Evolutionary conservation across 1,140 invertebrate genomes (phyloP), one percentile per base, ranked within the genome.

Genomic region (Trichonephila inaurata): DNA sequence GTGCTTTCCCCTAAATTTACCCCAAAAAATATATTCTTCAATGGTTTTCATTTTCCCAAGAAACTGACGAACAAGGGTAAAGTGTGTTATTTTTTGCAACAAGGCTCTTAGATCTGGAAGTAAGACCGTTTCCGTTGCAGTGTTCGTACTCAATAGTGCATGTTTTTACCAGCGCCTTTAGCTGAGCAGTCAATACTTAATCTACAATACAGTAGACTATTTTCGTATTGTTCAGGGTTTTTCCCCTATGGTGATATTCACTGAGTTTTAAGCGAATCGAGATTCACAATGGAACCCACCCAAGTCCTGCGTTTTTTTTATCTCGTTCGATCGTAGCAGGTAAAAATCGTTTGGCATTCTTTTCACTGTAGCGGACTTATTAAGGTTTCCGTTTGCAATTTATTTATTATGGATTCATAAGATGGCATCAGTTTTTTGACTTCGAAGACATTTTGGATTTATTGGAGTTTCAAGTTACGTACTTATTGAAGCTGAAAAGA

Each of bases 341-440:
- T 86, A 87, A 92, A 92, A 85, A 87, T 44, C 69, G 69, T 51
- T 92, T 93, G 92, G 51, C 69, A 89, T 92, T 92, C 85, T 85
- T 91, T 85, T 85, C 33, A 77, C 21, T 14, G 12, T 24, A 81
- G 86, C 85, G 28, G 91, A 92, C 91, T 92, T 93, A 93, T 93
- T 93, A 93, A 89, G 86, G 92, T 93, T 93, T 93, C 92, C 92
- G 92, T 93, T 93, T 93, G 92, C 83, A 93, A 93, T 93, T 93
- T 93, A 93, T 93, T 93, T 93, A 93, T 93, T 93, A 93, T 82
- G 86, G 85, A 93, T 93, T 93, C 92, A 88, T 93, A 89, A 77
- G 85, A 89, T 93, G 85, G 85, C 86, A 89, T 93, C 72, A 58
- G 83, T 92, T 92, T 86, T 93, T 93, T 89, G 66, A 93, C 92